Evolutionary conservation across 2,113 vertebrate genomes (phyloP).

Genomic region (Meriones unguiculatus): DNA sequence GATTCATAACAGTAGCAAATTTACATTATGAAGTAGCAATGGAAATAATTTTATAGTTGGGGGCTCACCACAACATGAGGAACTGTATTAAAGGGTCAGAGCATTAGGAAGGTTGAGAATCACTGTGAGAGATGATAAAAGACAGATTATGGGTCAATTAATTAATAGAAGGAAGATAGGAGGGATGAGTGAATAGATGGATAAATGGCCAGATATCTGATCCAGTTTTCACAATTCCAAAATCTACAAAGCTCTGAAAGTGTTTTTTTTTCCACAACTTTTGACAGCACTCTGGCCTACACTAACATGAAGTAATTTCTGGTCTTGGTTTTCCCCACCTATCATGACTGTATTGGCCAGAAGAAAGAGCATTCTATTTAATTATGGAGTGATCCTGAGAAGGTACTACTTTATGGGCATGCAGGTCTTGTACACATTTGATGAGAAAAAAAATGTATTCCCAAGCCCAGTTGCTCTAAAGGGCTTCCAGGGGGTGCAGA

Average conservation of each 20-base stretch:
- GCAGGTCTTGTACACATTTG: too few relatives aligned
- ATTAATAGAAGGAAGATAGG: not conserved
- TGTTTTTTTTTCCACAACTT: not conserved
- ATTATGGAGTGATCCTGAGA: not conserved
- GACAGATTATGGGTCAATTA: not conserved
- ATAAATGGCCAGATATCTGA: not conserved
- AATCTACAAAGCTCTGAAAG: not conserved
- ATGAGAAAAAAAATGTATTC: not conserved
- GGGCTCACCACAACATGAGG: not conserved
- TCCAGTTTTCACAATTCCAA: not conserved
- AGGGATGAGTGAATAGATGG: not conserved
- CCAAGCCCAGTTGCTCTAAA: not conserved
- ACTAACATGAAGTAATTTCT: not conserved
- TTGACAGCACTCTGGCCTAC: not conserved
- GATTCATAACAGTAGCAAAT: not conserved
- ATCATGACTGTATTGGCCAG: not conserved
- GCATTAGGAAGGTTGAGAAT: not conserved
- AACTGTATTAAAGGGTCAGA: not conserved
- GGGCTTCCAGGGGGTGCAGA: not conserved
- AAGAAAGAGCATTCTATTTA: not conserved
- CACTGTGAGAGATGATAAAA: not conserved
- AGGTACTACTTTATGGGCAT: not conserved
- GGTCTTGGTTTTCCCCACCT: not conserved
- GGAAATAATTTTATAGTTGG: not conserved
- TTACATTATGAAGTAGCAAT: not conserved